Conservation (phyloP, 2,113 vertebrate species). For the Leucoraja erinaceus region DNA sequence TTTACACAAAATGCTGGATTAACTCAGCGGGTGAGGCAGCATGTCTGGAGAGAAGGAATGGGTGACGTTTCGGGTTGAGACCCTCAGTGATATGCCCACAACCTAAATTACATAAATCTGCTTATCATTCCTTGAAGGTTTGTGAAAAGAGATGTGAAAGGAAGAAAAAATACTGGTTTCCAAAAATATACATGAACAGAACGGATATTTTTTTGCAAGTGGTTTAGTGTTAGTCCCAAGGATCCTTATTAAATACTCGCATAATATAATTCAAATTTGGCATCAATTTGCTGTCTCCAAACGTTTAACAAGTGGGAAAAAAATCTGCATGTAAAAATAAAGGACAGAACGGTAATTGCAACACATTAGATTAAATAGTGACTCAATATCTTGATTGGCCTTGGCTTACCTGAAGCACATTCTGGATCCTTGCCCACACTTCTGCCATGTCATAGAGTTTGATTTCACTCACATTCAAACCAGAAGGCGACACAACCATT, state of each 20-base stretch:
- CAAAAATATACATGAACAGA: background rate
- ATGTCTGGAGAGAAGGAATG: too few species aligned
- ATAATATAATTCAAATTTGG: background rate
- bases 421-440: slow-evolving; percentile 94
- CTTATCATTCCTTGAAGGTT: background rate
- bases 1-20: too few species aligned
- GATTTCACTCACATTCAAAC: slow-evolving; percentile 69
- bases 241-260: background rate
- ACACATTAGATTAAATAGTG: background rate
- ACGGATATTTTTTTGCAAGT: background rate
- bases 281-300: background rate
- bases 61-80: too few species aligned
- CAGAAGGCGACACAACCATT: slow-evolving; percentile 60
- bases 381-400: slow-evolving; percentile 14
- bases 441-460: slow-evolving; percentile 96
- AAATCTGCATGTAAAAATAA: background rate
- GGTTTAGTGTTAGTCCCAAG: background rate
- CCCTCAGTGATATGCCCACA: background rate
- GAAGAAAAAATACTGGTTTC: background rate
- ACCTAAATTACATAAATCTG: background rate
- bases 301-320: background rate
- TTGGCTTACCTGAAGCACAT: slow-evolving; percentile 79
- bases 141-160: background rate
- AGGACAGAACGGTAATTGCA: background rate
- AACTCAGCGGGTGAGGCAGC: too few species aligned